Base-by-base conservation (phyloP, 1,140 invertebrate genomes). In the Dendroctonus ponderosae region DNA sequence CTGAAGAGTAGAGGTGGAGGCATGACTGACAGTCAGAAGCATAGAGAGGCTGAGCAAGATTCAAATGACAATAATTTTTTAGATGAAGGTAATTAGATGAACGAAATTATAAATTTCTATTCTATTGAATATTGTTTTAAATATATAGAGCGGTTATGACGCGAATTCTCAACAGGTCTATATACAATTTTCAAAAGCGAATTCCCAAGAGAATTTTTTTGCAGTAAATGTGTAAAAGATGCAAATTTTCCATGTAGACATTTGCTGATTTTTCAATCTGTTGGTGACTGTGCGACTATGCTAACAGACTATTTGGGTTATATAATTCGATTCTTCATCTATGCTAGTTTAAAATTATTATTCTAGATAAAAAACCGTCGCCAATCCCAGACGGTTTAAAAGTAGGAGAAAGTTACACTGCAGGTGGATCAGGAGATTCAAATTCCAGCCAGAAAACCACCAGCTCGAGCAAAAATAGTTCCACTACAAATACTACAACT, bases 371-470 rank as follows among this genome's bases (percentile, higher is more conserved):
- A 43, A 57, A 57, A 57, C 43, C 51, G 4, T 54, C 49, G 39
- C 48, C 51, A 15, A 46, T 2, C 39, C 5, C 48, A 9, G 66
- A 68, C 5, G 62, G 63, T 12, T 52, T 71, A 11, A 71, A 70
- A 49, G 66, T 72, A 7, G 66, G 70, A 38, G 71, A 75, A 15
- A 65, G 68, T 41, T 72, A 73, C 43, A 61, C 66, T 26, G 68
- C 70, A 14, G 66, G 69, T 12, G 73, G 69, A n/a, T 82, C 82
- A 2, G 79, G 78, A 38, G 85, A 85, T 76, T 84, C 85, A 14
- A 82, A 82, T 68, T 85, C 85, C 0, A 85, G 84, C 72, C 86
- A 87, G 72, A 87, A 86, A 74, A 86, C 84, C 37, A 70, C 58
- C 82, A 85, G 68, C 56, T 83, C 83, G 4, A 84, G 82, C 67